Percentiles rank a stretch among this genome's conserved stretches.
These are phyloP conservation scores for Channa striata DNA, from an alignment of 2,797 vertebrate genomes.

Conservation along the genomic window DNA sequence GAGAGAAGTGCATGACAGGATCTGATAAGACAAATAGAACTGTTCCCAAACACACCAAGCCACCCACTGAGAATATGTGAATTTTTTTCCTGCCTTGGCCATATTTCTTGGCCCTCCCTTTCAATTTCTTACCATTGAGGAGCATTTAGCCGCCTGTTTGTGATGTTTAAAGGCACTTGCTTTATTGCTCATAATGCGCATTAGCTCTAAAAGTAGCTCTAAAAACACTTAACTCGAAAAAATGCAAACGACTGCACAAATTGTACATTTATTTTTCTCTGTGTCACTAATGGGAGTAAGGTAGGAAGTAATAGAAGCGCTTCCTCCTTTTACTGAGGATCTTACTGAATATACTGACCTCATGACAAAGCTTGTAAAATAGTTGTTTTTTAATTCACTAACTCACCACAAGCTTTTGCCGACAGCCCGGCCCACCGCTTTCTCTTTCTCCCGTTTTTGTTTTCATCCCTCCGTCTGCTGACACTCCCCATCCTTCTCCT, in stretches of 20 bases:
- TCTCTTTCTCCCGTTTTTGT: slow-evolving; percentile 41
- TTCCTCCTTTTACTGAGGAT: neutral
- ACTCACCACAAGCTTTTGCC: slow-evolving; percentile 32
- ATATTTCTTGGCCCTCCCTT: neutral
- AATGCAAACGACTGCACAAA: neutral
- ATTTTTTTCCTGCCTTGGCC: slow-evolving; percentile 19
- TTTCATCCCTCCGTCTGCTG: slow-evolving; percentile 41
- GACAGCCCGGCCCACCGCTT: slow-evolving; percentile 57
- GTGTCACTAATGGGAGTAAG: neutral
- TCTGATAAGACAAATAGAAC: slow-evolving; percentile 79
- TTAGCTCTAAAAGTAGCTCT: slow-evolving; percentile 35
- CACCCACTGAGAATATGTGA: slow-evolving; percentile 52
- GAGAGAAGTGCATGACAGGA: slow-evolving; percentile 67
- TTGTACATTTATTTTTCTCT: neutral
- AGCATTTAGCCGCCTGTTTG: slow-evolving; percentile 18
- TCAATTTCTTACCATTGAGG: neutral
- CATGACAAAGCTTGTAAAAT: slow-evolving; percentile 58
- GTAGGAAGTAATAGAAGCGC: neutral
- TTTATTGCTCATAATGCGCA: slow-evolving; percentile 36
- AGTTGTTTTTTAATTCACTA: slow-evolving; percentile 74
- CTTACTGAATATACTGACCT: slow-evolving; percentile 34
- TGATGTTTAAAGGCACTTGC: slow-evolving; percentile 30
- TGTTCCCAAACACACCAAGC: slow-evolving; percentile 63
- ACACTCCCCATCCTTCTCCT: slow-evolving; percentile 50
- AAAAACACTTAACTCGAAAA: slow-evolving; percentile 14